Conservation (phyloP, 2,113 vertebrate species). For the Elephantulus edwardii region DNA sequence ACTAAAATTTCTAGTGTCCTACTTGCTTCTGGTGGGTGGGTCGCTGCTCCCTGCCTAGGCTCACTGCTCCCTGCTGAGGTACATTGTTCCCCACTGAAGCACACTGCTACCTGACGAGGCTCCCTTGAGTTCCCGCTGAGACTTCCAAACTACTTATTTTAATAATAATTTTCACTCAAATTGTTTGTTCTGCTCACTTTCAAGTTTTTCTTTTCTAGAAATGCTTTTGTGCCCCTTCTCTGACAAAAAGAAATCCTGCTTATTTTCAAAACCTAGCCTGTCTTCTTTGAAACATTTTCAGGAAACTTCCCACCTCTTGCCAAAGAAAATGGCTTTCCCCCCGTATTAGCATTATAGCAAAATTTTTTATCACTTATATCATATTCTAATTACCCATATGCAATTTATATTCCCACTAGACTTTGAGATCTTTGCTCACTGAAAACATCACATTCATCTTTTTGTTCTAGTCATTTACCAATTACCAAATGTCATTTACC, state of each 20-base stretch:
- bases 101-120: no score
- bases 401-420: not conserved
- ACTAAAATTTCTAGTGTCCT: no score
- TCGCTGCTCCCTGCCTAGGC: no score
- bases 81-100: no score
- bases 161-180: no score
- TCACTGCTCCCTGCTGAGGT: no score
- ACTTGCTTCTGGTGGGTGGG: no score
- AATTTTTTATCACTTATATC: not conserved
- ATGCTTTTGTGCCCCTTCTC: not conserved
- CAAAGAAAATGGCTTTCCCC: not conserved
- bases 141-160: no score
- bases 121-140: no score
- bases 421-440: not conserved
- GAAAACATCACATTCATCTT: not conserved
- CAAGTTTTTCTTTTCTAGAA: conserved; percentile 25
- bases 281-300: not conserved
- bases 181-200: not conserved
- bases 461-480: not conserved
- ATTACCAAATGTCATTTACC: no score
- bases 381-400: not conserved
- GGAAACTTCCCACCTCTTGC: not conserved
- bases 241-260: conserved; percentile 18
- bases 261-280: not conserved
- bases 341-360: not conserved